These are phyloP conservation scores for Ctenochaetus hawaiiensis DNA, from an alignment of 2,797 vertebrate genomes.

Conservation along the genomic window DNA sequence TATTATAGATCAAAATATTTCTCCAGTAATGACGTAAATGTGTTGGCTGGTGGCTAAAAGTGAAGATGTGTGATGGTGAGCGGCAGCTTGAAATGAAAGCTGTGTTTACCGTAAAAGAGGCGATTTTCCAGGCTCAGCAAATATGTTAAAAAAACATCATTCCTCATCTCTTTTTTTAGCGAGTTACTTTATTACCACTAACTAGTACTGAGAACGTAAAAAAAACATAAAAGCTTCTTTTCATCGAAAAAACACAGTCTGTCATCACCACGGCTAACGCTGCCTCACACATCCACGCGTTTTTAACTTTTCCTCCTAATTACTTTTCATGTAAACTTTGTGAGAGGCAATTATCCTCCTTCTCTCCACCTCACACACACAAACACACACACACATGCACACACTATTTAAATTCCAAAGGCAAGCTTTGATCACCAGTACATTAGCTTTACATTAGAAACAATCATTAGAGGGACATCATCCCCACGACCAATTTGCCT, in stretches of 20 bases:
- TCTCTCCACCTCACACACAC: slow-evolving; percentile 42
- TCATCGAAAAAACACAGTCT: background rate
- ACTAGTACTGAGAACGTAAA: slow-evolving; percentile 7
- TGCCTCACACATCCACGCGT: slow-evolving; percentile 42
- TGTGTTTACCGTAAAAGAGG: background rate
- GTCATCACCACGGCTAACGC: slow-evolving; percentile 21
- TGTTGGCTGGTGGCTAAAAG: too few relatives aligned
- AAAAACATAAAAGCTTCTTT: background rate
- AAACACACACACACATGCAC: slow-evolving; percentile 7
- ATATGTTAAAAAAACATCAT: background rate
- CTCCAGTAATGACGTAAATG: background rate
- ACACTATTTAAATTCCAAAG: slow-evolving; percentile 68
- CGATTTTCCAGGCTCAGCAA: slow-evolving; percentile 3
- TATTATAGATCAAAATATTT: background rate
- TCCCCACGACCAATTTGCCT: slow-evolving; percentile 83
- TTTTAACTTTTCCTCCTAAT: slow-evolving; percentile 62
- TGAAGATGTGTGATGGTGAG: too few relatives aligned
- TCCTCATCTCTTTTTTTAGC: background rate
- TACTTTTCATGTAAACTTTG: slow-evolving; percentile 73
- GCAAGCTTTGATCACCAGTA: slow-evolving; percentile 79
- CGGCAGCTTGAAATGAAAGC: background rate
- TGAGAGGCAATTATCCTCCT: slow-evolving; percentile 67
- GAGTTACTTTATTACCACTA: background rate
- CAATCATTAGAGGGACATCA: slow-evolving; percentile 84
- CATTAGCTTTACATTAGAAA: slow-evolving; percentile 87